phyloP scores from a whole-genome alignment of 2,888 invertebrate genomes.

The Dorcus hopei region DNA sequence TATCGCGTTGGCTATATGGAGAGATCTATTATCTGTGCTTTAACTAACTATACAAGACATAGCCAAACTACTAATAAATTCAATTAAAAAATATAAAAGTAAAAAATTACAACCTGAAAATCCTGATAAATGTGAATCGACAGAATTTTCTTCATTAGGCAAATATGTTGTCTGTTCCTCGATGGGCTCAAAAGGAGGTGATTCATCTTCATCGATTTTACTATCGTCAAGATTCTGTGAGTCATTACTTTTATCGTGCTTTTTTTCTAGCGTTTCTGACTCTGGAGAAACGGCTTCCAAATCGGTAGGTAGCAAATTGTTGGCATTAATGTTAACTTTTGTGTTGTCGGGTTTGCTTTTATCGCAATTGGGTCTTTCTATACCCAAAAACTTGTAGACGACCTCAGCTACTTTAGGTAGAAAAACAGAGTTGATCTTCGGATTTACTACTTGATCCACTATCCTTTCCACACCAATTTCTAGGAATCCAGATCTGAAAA shows the following conservation, averaged over 20 bases:
- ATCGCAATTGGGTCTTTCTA: constrained; percentile 61
- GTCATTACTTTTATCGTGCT: constrained; percentile 31
- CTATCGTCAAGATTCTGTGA: constrained; percentile 49
- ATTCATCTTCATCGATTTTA: constrained; percentile 61
- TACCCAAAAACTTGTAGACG: constrained; percentile 81
- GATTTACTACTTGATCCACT: constrained; percentile 93
- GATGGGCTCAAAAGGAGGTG: constrained; percentile 65
- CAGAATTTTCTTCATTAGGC: constrained; percentile 54
- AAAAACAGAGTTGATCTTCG: constrained; percentile 84
- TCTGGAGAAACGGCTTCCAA: constrained; percentile 80
- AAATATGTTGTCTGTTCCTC: constrained; percentile 44
- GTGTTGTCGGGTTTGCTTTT: constrained; percentile 18
- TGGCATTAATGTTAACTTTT: constrained; percentile 37
- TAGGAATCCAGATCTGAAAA: constrained; percentile 76
- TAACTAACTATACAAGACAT: no score
- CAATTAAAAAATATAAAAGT: no score
- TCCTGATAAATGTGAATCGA: constrained; percentile 58
- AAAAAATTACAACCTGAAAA: constrained; percentile 46
- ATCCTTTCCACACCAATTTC: constrained; percentile 91
- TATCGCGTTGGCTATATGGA: no score
- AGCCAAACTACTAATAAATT: no score
- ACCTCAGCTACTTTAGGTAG: constrained; percentile 89
- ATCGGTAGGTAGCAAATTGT: constrained; percentile 69
- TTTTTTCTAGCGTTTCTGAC: constrained; percentile 59
- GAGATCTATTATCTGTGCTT: no score